Evolutionary conservation across 2,888 invertebrate species (phyloP).

Genomic region (Dorcus hopei): DNA sequence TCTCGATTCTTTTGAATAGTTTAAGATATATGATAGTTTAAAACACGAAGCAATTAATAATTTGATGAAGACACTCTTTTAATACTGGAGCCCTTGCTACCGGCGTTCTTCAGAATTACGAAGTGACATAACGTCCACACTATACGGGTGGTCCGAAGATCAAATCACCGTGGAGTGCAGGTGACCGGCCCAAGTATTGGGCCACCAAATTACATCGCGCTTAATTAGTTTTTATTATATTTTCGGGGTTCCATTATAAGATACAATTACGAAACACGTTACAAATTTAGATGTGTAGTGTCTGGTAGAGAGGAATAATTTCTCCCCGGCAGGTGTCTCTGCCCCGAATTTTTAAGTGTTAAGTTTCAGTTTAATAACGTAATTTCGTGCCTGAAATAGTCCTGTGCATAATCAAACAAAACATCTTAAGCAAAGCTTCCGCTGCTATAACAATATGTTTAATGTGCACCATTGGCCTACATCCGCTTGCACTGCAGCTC

Average conservation of each 20-base stretch:
- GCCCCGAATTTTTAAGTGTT: no score
- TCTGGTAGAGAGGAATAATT: background rate
- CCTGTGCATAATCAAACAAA: no score
- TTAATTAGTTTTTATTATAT: slow-evolving; percentile 1
- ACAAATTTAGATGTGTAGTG: background rate
- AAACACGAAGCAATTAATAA: no score
- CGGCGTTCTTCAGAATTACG: no score
- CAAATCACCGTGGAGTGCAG: background rate
- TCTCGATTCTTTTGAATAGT: no score
- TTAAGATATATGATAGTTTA: no score
- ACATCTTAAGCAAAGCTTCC: background rate
- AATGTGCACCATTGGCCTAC: background rate
- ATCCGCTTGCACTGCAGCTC: background rate
- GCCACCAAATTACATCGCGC: background rate
- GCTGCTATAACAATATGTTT: background rate
- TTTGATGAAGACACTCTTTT: no score
- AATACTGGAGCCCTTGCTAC: no score
- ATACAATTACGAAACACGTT: background rate
- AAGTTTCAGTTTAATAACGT: no score
- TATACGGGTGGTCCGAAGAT: background rate
- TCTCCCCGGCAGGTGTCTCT: no score
- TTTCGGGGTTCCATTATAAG: background rate
- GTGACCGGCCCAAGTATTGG: background rate
- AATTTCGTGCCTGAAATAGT: no score
- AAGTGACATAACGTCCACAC: background rate